These are phyloP conservation scores for Sthenelais limicola DNA, from an alignment of 2,888 invertebrate genomes.

Conservation along the genomic window DNA sequence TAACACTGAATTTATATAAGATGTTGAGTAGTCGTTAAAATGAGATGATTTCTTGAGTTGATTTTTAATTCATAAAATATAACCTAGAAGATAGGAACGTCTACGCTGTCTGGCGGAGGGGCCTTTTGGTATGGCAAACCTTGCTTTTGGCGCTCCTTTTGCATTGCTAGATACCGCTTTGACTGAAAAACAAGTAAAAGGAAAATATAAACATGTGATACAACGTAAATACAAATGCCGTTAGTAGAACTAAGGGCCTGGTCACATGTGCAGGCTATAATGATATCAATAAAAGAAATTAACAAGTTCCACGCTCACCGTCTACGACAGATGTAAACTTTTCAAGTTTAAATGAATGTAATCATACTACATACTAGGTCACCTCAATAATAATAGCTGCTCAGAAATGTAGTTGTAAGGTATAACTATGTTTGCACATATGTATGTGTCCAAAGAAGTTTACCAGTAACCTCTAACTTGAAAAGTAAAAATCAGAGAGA, in stretches of 20 bases:
- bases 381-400: background rate
- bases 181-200: constrained; percentile 20
- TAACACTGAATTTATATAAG: too few species aligned
- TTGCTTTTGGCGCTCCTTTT: constrained; percentile 48
- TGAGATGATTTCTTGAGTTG: too few species aligned
- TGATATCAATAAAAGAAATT: background rate
- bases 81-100: too few species aligned
- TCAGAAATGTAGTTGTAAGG: background rate
- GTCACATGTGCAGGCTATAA: too few species aligned
- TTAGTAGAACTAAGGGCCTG: background rate
- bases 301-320: background rate
- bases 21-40: too few species aligned
- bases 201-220: background rate
- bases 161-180: constrained; percentile 47
- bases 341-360: background rate
- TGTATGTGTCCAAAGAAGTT: too few species aligned
- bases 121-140: constrained; percentile 27
- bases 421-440: too few species aligned
- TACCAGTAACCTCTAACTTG: too few species aligned
- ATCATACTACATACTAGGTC: background rate
- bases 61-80: too few species aligned
- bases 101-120: constrained; percentile 47
- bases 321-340: background rate
- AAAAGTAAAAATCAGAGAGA: too few species aligned
- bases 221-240: background rate